Evolutionary conservation across 2,888 invertebrate genomes (phyloP).

Genomic region (Tenthredo notha): DNA sequence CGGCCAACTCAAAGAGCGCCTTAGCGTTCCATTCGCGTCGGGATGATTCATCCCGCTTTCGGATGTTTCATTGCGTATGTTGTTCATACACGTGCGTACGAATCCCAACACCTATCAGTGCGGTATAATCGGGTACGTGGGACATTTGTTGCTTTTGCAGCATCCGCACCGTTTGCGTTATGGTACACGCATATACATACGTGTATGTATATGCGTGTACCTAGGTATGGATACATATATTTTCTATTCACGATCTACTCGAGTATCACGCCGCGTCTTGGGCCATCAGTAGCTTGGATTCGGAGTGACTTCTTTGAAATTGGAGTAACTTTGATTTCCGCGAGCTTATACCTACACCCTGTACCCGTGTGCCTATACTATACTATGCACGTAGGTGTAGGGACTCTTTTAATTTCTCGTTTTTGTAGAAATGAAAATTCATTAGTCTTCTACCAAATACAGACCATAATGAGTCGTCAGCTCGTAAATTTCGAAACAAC

Average conservation of each 20-base stretch:
- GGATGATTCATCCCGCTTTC: slow-evolving; percentile 24
- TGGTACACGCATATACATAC: too few species aligned
- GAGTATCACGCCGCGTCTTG: not conserved
- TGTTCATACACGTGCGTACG: not conserved
- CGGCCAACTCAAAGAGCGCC: slow-evolving; percentile 32
- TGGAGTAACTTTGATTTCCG: not conserved
- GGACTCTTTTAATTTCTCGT: not conserved
- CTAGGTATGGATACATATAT: not conserved
- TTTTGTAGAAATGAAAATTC: not conserved
- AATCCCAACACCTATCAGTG: not conserved
- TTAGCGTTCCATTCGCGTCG: slow-evolving; percentile 24
- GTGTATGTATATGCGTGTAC: not conserved
- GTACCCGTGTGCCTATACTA: too few species aligned
- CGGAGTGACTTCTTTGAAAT: not conserved
- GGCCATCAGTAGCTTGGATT: not conserved
- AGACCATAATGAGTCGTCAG: not conserved
- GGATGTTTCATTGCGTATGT: not conserved
- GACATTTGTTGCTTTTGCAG: not conserved
- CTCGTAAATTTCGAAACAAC: not conserved
- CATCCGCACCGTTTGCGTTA: not conserved
- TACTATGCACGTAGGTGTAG: too few species aligned
- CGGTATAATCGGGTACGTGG: not conserved
- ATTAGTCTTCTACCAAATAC: not conserved
- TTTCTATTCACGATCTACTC: too few species aligned
- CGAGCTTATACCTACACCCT: too few species aligned